These are phyloP conservation scores for Endomychus coccineus DNA, from an alignment of 2,888 invertebrate species.

Conservation along the genomic window DNA sequence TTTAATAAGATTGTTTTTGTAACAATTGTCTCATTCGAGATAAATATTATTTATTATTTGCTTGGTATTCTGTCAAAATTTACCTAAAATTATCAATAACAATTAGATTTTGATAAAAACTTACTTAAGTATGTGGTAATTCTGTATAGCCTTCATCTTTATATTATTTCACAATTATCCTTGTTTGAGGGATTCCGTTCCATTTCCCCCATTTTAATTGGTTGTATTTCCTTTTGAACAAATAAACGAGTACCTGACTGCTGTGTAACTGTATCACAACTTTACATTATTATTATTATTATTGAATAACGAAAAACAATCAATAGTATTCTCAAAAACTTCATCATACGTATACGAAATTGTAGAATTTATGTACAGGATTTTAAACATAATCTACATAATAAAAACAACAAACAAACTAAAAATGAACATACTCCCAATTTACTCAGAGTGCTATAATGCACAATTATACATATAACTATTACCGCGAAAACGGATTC, in stretches of 20 bases:
- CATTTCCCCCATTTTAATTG: too few species aligned
- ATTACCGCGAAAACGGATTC: constrained; percentile 21
- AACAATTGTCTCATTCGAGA: too few species aligned
- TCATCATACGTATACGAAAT: constrained; percentile 44
- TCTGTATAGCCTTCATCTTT: too few species aligned
- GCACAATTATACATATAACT: constrained; percentile 19
- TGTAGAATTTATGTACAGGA: constrained; percentile 36
- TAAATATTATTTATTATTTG: too few species aligned
- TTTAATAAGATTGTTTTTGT: too few species aligned
- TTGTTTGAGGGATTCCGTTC: too few species aligned
- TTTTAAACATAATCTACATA: constrained; percentile 26
- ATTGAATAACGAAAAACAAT: constrained; percentile 41
- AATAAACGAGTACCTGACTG: not conserved
- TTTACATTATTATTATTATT: constrained; percentile 8
- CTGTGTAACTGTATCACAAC: constrained; percentile 13
- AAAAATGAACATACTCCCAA: constrained; percentile 18
- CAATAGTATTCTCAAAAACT: constrained; percentile 43
- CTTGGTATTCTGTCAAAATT: too few species aligned
- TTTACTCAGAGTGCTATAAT: constrained; percentile 20
- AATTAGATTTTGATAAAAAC: too few species aligned
- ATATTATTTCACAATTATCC: too few species aligned
- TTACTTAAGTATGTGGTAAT: too few species aligned
- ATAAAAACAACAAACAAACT: constrained; percentile 37
- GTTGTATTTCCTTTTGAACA: too few species aligned
- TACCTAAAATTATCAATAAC: too few species aligned